Conservation (phyloP, 2,113 vertebrate species). For the Ailurus styani region DNA sequence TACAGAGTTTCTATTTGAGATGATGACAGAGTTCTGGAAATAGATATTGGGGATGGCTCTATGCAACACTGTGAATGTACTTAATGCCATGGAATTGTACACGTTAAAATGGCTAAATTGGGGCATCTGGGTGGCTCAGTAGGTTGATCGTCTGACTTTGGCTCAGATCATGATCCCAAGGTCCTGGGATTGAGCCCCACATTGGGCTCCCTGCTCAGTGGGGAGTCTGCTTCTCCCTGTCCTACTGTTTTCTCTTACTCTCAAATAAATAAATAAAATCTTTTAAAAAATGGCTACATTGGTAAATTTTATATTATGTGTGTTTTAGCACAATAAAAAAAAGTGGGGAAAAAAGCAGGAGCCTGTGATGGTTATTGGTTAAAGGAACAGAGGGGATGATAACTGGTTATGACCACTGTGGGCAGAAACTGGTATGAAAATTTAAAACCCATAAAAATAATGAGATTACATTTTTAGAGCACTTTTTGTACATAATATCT, state of each 20-base stretch:
- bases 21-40: not conserved
- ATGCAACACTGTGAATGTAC: not conserved
- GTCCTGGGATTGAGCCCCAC: not conserved
- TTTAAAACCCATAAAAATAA: conserved; percentile 22
- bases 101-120: not conserved
- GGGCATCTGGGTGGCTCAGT: not conserved
- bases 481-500: not conserved
- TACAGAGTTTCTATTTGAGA: not conserved
- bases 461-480: conserved; percentile 15
- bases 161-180: not conserved
- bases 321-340: not conserved
- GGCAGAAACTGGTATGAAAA: not conserved
- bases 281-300: not conserved
- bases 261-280: not conserved
- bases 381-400: not conserved
- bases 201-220: not conserved
- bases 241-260: not conserved
- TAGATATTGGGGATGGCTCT: not conserved
- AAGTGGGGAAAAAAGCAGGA: not conserved
- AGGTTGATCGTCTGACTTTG: not conserved
- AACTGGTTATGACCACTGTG: not conserved
- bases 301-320: not conserved
- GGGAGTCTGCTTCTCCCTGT: not conserved
- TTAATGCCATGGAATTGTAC: not conserved
- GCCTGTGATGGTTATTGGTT: not conserved